A percentile compares a stretch with the other conserved stretches of the same genome.
phyloP scores from a whole-genome alignment of 37 sponge, comb jelly and placozoan genomes.

The Hexactinellida sp. region DNA sequence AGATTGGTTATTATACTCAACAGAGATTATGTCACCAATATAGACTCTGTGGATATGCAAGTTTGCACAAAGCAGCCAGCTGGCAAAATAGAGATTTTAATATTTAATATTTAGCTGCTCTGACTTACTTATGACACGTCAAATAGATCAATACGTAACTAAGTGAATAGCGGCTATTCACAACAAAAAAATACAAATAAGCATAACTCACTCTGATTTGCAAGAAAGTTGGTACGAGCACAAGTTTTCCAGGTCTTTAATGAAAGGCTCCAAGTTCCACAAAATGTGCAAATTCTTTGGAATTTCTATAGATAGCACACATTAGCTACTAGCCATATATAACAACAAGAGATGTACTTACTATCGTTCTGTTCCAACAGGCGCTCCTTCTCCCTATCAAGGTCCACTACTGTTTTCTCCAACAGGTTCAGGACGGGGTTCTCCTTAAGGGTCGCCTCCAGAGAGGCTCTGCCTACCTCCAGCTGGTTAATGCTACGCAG shows the following conservation, averaged over 20 bases:
- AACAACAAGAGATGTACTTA: not conserved
- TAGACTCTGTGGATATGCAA: too few species aligned
- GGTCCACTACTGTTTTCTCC: not conserved
- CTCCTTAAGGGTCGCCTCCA: not conserved
- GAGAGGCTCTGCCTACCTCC: not conserved
- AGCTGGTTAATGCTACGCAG: not conserved
- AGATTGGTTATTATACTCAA: too few species aligned
- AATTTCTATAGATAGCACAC: not conserved
- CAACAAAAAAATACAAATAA: not conserved
- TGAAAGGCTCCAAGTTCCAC: slow-evolving; percentile 8
- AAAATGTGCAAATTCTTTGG: not conserved
- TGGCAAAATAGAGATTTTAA: too few species aligned
- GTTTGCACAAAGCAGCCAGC: too few species aligned
- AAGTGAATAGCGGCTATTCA: not conserved
- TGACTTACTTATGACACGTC: too few species aligned
- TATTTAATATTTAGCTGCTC: too few species aligned
- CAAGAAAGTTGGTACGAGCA: not conserved
- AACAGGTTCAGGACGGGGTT: not conserved
- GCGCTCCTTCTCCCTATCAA: not conserved
- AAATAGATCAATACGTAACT: too few species aligned
- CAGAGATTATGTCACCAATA: too few species aligned
- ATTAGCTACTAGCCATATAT: not conserved
- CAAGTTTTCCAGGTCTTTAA: not conserved
- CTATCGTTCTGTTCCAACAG: not conserved
- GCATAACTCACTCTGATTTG: not conserved